phyloP scores from a whole-genome alignment of 1,140 invertebrate genomes.

The Zaprionus ghesquierei region DNA sequence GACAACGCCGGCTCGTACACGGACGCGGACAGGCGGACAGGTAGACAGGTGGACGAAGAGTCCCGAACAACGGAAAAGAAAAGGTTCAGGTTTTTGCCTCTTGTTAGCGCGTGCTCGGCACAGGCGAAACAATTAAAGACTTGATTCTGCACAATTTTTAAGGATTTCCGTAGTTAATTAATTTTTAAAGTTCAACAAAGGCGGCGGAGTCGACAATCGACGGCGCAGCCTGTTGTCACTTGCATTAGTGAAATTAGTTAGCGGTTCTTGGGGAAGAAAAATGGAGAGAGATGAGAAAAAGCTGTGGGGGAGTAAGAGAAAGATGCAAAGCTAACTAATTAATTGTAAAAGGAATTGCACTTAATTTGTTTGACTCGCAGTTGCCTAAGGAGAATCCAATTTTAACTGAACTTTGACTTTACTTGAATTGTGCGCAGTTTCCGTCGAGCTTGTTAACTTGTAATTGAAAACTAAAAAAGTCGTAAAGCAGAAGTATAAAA shows the following conservation, averaged over 20 bases:
- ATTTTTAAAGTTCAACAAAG: constrained; percentile 76
- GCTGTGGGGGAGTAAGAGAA: not conserved
- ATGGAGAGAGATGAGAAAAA: not conserved
- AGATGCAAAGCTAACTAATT: constrained; percentile 58
- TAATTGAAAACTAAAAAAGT: not conserved
- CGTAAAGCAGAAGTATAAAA: not conserved
- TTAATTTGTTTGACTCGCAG: constrained; percentile 45
- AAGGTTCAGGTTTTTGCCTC: constrained; percentile 43
- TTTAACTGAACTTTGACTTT: constrained; percentile 18
- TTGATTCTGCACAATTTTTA: constrained; percentile 48
- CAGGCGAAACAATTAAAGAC: constrained; percentile 54
- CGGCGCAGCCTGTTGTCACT: constrained; percentile 52
- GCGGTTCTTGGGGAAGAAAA: not conserved
- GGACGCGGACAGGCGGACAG: constrained; percentile 5
- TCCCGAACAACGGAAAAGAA: not conserved
- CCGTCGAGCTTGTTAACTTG: not conserved
- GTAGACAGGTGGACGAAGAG: constrained; percentile 29
- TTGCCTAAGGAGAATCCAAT: constrained; percentile 9
- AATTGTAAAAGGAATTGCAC: constrained; percentile 57
- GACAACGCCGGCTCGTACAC: constrained; percentile 54
- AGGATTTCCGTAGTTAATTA: constrained; percentile 75
- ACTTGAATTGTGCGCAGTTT: not conserved
- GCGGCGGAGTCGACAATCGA: not conserved
- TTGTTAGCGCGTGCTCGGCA: constrained; percentile 52
- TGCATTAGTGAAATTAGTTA: constrained; percentile 74